Percentiles rank a stretch among this genome's conserved stretches.
These are phyloP conservation scores for Reticulitermes speratus DNA, from an alignment of 1,140 invertebrate genomes.

Conservation along the genomic window DNA sequence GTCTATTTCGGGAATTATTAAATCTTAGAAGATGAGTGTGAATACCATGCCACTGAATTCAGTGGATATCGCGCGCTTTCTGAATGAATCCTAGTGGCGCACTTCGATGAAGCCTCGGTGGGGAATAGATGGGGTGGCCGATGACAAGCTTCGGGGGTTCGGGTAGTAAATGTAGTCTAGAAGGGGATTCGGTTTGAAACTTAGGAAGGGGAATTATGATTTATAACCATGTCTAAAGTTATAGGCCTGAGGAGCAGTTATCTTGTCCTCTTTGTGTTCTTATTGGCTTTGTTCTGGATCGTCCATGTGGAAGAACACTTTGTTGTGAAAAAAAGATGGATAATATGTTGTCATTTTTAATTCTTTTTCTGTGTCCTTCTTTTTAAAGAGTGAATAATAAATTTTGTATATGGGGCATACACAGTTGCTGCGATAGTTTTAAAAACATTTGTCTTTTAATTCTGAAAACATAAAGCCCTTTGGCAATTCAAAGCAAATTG, in stretches of 20 bases:
- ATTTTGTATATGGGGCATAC: too few species aligned
- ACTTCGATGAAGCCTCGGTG: not conserved
- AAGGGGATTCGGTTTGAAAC: not conserved
- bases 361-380: too few species aligned
- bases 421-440: too few species aligned
- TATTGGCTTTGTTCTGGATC: not conserved
- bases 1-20: too few species aligned
- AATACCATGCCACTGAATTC: not conserved
- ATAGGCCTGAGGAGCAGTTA: not conserved
- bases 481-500: too few species aligned
- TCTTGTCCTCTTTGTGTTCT: not conserved
- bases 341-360: too few species aligned
- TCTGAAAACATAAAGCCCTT: too few species aligned
- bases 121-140: not conserved
- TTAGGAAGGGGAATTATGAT: slow-evolving; percentile 22
- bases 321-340: too few species aligned
- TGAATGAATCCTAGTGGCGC: not conserved
- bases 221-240: slow-evolving; percentile 27
- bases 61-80: not conserved
- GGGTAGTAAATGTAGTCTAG: not conserved
- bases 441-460: too few species aligned
- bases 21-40: too few species aligned
- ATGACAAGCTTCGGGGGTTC: not conserved
- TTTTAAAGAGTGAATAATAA: too few species aligned
- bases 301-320: not conserved